These are phyloP conservation scores for Neodontobutis hainanensis DNA, from an alignment of 2,113 vertebrate genomes.

Conservation along the genomic window DNA sequence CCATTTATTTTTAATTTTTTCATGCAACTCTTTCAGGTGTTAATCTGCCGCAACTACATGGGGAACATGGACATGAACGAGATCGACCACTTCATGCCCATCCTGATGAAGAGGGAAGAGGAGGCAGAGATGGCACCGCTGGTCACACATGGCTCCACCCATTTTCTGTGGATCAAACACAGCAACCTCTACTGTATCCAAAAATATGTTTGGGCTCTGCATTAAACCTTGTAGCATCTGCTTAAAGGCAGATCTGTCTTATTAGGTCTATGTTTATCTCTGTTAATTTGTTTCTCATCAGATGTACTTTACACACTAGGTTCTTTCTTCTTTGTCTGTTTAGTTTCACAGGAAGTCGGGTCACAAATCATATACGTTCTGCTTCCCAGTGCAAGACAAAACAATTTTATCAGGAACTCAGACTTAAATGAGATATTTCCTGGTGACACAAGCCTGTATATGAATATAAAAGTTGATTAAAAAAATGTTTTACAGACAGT, in stretches of 20 bases:
- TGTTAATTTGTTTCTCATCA: too few species aligned
- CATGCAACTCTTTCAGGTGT: constrained; percentile 65
- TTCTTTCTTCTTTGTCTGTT: constrained; percentile 48
- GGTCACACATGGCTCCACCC: constrained; percentile 72
- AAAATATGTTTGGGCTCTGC: neutral
- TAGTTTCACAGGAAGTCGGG: constrained; percentile 25
- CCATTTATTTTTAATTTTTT: constrained; percentile 17
- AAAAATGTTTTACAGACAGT: neutral
- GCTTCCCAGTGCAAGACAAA: too few species aligned
- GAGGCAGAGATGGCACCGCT: constrained; percentile 78
- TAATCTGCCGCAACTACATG: constrained; percentile 84
- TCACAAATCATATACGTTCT: too few species aligned
- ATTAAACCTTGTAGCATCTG: neutral
- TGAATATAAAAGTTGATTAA: too few species aligned
- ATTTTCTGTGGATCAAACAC: constrained; percentile 85
- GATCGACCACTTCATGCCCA: constrained; percentile 84
- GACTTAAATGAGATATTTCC: too few species aligned
- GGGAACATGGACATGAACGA: constrained; percentile 80
- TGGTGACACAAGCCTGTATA: too few species aligned
- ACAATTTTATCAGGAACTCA: too few species aligned
- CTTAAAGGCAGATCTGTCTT: neutral
- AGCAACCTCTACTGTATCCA: constrained; percentile 85
- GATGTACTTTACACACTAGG: neutral
- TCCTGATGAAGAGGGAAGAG: constrained; percentile 81
- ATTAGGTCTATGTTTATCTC: too few species aligned